A percentile compares a stretch with the other conserved stretches of the same genome.
Conservation (phyloP, 2,888 invertebrate species). For the Sinodicranocentrus sp. region DNA sequence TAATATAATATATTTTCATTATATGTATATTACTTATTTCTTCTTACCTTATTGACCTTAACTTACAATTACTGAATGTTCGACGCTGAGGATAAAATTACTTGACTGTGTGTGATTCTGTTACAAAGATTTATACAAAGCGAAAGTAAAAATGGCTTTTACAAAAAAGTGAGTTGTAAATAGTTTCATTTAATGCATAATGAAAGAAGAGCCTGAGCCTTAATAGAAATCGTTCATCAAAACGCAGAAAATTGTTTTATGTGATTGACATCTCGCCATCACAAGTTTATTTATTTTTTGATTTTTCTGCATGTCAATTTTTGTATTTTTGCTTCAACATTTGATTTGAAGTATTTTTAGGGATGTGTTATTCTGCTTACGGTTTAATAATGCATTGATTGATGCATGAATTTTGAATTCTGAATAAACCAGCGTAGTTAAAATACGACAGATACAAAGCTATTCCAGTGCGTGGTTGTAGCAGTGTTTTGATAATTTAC, state of each 20-base stretch:
- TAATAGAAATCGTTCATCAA: no score
- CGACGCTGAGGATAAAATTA: conserved; percentile 1
- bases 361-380: conserved; percentile 42
- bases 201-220: no score
- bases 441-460: no score
- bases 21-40: conserved; percentile 26
- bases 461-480: no score
- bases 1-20: conserved; percentile 24
- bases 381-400: no score
- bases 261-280: conserved; percentile 56
- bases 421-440: no score
- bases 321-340: conserved; percentile 14
- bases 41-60: conserved; percentile 40
- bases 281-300: conserved; percentile 43
- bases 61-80: conserved; percentile 12
- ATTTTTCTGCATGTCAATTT: conserved; percentile 28
- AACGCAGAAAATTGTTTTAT: conserved; percentile 17
- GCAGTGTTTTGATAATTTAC: no score
- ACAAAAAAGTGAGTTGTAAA: neutral
- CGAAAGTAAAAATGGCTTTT: conserved; percentile 5
- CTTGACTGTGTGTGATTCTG: conserved; percentile 37
- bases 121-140: conserved; percentile 46
- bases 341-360: conserved; percentile 10
- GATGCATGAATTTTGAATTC: no score
- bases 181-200: neutral